phyloP scores from a whole-genome alignment of 2,888 invertebrate species.

The Dynastes grantii region DNA sequence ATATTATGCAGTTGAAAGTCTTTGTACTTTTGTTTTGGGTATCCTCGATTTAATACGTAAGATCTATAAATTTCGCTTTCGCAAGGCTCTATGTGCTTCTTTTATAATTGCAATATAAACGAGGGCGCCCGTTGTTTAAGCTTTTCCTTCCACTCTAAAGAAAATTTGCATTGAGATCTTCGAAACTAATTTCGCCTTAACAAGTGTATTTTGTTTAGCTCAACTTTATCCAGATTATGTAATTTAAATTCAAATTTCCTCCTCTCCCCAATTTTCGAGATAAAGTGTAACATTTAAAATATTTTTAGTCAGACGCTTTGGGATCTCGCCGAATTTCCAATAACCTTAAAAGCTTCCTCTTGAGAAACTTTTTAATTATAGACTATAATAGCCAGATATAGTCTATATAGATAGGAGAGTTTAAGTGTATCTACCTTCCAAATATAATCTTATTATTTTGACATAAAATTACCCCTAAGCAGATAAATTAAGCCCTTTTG shows the following conservation, averaged over 20 bases:
- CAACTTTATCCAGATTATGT: constrained; percentile 43
- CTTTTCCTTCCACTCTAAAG: constrained; percentile 20
- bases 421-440: not conserved
- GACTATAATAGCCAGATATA: not conserved
- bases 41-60: not conserved
- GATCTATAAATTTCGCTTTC: constrained; percentile 4
- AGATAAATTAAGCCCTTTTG: too few species aligned
- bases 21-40: not conserved
- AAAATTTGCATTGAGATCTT: constrained; percentile 38
- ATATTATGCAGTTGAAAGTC: too few species aligned
- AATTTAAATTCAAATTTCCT: constrained; percentile 45
- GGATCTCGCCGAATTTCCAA: constrained; percentile 11
- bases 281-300: constrained; percentile 37
- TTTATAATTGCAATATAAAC: constrained; percentile 16
- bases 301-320: constrained; percentile 2
- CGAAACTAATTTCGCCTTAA: constrained; percentile 40
- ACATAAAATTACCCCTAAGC: not conserved
- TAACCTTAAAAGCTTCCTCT: constrained; percentile 13
- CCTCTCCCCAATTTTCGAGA: constrained; percentile 25
- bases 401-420: not conserved
- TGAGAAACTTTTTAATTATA: constrained; percentile 16
- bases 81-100: not conserved
- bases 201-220: constrained; percentile 41
- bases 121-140: constrained; percentile 15
- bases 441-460: not conserved